These are phyloP conservation scores for Ectropis crepuscularia DNA, from an alignment of 2,888 invertebrate species.

Conservation along the genomic window DNA sequence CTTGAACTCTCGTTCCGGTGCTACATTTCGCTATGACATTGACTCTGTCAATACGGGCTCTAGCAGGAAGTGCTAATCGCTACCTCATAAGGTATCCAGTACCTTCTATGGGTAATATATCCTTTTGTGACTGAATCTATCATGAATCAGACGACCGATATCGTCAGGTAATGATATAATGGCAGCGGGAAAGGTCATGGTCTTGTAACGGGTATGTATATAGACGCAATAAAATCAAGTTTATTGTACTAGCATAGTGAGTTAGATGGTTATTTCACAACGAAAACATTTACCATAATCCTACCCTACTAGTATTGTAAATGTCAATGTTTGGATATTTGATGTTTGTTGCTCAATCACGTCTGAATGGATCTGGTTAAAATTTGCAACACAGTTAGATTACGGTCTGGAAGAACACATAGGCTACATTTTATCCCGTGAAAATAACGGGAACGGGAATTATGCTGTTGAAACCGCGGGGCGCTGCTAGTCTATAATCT, in stretches of 20 bases:
- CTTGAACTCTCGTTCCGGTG: conserved; percentile 28
- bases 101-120: conserved; percentile 33
- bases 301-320: too few species aligned
- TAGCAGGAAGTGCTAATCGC: conserved; percentile 35
- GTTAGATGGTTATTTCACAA: too few species aligned
- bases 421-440: too few species aligned
- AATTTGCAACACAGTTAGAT: too few species aligned
- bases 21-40: conserved; percentile 34
- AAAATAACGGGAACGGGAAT: too few species aligned
- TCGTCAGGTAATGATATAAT: conserved; percentile 17
- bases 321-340: too few species aligned
- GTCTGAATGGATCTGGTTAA: too few species aligned
- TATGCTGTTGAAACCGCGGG: too few species aligned
- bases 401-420: too few species aligned
- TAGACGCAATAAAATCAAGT: neutral
- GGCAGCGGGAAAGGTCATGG: conserved; percentile 18
- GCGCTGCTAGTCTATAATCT: too few species aligned
- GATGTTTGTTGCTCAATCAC: too few species aligned
- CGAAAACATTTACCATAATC: too few species aligned
- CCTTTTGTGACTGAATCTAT: conserved; percentile 31
- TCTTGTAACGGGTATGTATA: neutral
- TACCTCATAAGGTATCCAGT: conserved; percentile 32
- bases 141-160: neutral
- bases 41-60: conserved; percentile 37
- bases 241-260: neutral